These are phyloP conservation scores for Nothoprocta pentlandii DNA, from an alignment of 2,113 vertebrate genomes.

Conservation along the genomic window DNA sequence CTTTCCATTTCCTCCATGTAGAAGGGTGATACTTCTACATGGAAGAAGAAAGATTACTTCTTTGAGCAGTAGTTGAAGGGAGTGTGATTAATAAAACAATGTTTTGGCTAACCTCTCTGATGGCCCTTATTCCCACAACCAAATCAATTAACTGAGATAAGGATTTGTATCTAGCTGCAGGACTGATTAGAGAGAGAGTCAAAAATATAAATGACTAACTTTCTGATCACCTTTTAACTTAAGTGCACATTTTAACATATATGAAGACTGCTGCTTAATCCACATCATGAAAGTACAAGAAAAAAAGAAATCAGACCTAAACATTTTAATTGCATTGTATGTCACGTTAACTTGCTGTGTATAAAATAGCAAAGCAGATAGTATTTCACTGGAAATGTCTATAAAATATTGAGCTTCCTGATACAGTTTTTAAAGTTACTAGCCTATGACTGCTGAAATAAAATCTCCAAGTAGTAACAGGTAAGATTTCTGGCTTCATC, in stretches of 20 bases:
- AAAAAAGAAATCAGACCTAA: conserved; percentile 42
- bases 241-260: conserved; percentile 4
- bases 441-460: conserved; percentile 68
- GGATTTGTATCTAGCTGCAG: not conserved
- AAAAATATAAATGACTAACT: not conserved
- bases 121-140: not conserved
- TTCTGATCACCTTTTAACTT: conserved; percentile 4
- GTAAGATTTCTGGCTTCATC: conserved; percentile 75
- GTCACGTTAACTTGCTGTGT: conserved; percentile 59
- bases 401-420: conserved; percentile 75
- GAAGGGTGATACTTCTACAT: not conserved
- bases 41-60: not conserved
- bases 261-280: not conserved
- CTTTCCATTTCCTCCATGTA: not conserved
- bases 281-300: conserved; percentile 34
- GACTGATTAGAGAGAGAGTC: not conserved
- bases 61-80: not conserved
- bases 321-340: conserved; percentile 65
- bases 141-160: not conserved
- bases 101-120: not conserved
- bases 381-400: conserved; percentile 74
- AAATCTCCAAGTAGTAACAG: conserved; percentile 73
- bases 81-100: not conserved
- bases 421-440: conserved; percentile 56
- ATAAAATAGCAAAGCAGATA: conserved; percentile 75